Conservation (phyloP, 2,888 invertebrate genomes). For the Cynaeus angustus region DNA sequence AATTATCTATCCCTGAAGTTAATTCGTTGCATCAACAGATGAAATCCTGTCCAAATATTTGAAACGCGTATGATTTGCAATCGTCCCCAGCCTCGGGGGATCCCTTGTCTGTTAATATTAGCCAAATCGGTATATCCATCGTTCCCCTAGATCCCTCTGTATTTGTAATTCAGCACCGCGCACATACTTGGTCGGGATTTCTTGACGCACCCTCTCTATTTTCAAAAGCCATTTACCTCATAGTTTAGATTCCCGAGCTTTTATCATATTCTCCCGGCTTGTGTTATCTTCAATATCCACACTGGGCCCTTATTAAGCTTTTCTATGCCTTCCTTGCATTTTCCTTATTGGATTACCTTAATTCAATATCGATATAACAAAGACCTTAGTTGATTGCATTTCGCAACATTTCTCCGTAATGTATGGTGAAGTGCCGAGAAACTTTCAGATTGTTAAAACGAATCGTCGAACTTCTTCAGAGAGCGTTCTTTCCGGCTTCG, state of each 20-base stretch:
- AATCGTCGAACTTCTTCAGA: slow-evolving; percentile 14
- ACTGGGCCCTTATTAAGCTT: slow-evolving; percentile 55
- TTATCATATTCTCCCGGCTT: slow-evolving; percentile 52
- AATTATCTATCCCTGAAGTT: not conserved
- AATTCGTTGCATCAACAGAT: slow-evolving; percentile 26
- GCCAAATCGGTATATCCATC: slow-evolving; percentile 44
- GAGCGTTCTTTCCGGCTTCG: slow-evolving; percentile 4
- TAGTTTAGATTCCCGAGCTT: slow-evolving; percentile 52
- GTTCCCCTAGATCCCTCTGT: slow-evolving; percentile 31
- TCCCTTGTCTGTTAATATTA: slow-evolving; percentile 44
- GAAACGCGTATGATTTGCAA: slow-evolving; percentile 20
- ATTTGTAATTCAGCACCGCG: slow-evolving; percentile 49
- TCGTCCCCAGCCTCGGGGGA: slow-evolving; percentile 20
- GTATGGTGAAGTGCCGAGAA: slow-evolving; percentile 23
- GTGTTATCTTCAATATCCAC: slow-evolving; percentile 57
- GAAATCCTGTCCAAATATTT: slow-evolving; percentile 24
- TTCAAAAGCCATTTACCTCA: slow-evolving; percentile 57
- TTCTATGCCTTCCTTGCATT: slow-evolving; percentile 48
- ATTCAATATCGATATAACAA: slow-evolving; percentile 57
- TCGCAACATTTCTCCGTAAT: slow-evolving; percentile 15
- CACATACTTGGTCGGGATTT: slow-evolving; percentile 48
- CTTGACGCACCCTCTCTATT: slow-evolving; percentile 50
- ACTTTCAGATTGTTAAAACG: slow-evolving; percentile 22
- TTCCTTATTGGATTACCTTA: slow-evolving; percentile 57
- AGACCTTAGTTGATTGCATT: slow-evolving; percentile 43